Evolutionary conservation across 2,797 vertebrate genomes (phyloP).

Genomic region (Trichosurus vulpecula): DNA sequence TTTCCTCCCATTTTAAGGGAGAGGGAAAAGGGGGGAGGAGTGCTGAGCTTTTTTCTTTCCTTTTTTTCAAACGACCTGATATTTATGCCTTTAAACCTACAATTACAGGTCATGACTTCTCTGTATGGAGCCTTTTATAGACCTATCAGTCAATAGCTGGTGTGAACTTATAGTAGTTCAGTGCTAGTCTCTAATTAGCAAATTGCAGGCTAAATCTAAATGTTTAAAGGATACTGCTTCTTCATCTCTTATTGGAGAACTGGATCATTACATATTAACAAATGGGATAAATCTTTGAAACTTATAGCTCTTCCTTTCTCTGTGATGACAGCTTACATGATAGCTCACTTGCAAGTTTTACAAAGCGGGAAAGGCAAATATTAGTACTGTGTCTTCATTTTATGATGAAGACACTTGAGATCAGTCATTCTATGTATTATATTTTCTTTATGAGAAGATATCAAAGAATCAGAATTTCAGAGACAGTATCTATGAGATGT

Average conservation of each 20-base stretch:
- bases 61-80: slow-evolving; percentile 63
- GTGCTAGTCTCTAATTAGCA: slow-evolving; percentile 73
- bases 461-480: slow-evolving; percentile 12
- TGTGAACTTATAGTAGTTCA: slow-evolving; percentile 60
- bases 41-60: slow-evolving; percentile 39
- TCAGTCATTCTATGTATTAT: slow-evolving; percentile 33
- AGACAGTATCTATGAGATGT: slow-evolving; percentile 23
- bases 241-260: slow-evolving; percentile 63
- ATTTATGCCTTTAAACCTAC: slow-evolving; percentile 70
- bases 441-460: slow-evolving; percentile 55
- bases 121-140: slow-evolving; percentile 69
- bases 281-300: slow-evolving; percentile 68
- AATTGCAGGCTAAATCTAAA: slow-evolving; percentile 74
- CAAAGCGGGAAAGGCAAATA: not conserved
- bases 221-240: slow-evolving; percentile 55
- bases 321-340: slow-evolving; percentile 11
- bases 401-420: not conserved
- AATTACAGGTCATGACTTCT: slow-evolving; percentile 70
- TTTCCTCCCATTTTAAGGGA: slow-evolving; percentile 57
- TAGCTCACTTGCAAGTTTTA: slow-evolving; percentile 24
- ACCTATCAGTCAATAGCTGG: slow-evolving; percentile 72
- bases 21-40: slow-evolving; percentile 39
- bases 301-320: slow-evolving; percentile 61
- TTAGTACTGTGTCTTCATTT: not conserved
- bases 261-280: slow-evolving; percentile 76